Evolutionary conservation across 2,888 invertebrate genomes (phyloP).

Genomic region (Drosophila anomelani): DNA sequence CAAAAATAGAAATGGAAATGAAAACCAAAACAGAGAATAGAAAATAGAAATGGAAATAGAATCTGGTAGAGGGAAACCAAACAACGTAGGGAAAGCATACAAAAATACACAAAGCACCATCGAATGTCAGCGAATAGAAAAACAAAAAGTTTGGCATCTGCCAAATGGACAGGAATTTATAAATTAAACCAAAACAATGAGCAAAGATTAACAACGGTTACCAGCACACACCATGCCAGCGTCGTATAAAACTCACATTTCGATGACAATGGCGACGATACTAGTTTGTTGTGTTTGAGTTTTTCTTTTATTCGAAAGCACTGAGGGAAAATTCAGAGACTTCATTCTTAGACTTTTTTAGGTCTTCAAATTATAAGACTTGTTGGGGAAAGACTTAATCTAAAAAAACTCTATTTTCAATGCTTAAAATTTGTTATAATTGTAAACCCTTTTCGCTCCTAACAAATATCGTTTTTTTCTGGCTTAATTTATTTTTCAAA

Average conservation of each 20-base stretch:
- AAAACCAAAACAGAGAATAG: constrained; percentile 13
- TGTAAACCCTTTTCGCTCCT: background rate
- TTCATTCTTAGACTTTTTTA: no score
- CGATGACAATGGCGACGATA: constrained; percentile 44
- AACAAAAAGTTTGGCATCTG: constrained; percentile 66
- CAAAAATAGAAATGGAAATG: constrained; percentile 32
- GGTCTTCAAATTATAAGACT: no score
- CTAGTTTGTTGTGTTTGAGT: constrained; percentile 43
- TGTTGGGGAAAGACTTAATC: no score
- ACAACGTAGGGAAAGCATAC: constrained; percentile 32
- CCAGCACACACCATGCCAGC: constrained; percentile 28
- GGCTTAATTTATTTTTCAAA: background rate
- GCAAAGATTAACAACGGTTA: constrained; percentile 75
- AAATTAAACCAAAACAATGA: constrained; percentile 77
- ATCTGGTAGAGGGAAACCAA: constrained; percentile 29
- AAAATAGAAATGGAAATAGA: constrained; percentile 21
- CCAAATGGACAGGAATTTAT: constrained; percentile 70
- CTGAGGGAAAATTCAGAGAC: background rate
- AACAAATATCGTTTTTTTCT: background rate
- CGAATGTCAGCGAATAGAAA: constrained; percentile 46
- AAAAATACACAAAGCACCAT: constrained; percentile 28
- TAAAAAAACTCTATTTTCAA: background rate
- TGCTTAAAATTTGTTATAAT: background rate
- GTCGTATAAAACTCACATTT: constrained; percentile 58
- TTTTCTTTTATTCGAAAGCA: constrained; percentile 14